These are phyloP conservation scores for Aphyosemion australe DNA, from an alignment of 2,113 vertebrate species.

Conservation along the genomic window DNA sequence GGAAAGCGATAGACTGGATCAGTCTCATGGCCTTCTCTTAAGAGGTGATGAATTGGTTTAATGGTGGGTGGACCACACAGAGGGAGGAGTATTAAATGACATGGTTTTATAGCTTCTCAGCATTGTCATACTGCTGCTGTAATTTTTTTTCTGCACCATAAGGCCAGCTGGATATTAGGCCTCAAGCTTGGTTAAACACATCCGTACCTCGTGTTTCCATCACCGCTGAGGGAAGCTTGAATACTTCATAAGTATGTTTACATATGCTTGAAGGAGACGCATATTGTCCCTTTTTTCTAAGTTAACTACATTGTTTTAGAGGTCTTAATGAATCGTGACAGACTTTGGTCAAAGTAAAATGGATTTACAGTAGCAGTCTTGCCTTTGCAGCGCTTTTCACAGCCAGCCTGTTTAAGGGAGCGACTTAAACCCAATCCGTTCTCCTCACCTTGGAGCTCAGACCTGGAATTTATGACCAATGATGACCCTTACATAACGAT, in stretches of 20 bases:
- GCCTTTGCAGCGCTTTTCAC: background rate
- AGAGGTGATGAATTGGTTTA: conserved; percentile 73
- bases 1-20: conserved; percentile 61
- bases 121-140: conserved; percentile 59
- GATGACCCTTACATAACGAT: no score
- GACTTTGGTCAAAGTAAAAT: background rate
- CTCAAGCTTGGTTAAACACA: conserved; percentile 68
- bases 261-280: background rate
- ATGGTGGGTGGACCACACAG: conserved; percentile 65
- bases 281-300: background rate
- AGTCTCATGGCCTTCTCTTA: conserved; percentile 64
- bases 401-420: no score
- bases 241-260: conserved; percentile 3
- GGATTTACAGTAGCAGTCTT: background rate
- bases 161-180: conserved; percentile 50
- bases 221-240: conserved; percentile 3
- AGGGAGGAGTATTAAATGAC: conserved; percentile 63
- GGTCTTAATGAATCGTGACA: background rate
- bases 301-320: background rate
- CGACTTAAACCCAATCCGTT: no score
- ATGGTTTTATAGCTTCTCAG: conserved; percentile 76
- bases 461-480: no score
- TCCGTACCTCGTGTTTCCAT: conserved; percentile 35
- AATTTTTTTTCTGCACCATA: conserved; percentile 71
- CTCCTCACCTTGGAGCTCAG: no score